These are phyloP conservation scores for Sinhomidia bicolor DNA, from an alignment of 2,888 invertebrate genomes.

Conservation along the genomic window DNA sequence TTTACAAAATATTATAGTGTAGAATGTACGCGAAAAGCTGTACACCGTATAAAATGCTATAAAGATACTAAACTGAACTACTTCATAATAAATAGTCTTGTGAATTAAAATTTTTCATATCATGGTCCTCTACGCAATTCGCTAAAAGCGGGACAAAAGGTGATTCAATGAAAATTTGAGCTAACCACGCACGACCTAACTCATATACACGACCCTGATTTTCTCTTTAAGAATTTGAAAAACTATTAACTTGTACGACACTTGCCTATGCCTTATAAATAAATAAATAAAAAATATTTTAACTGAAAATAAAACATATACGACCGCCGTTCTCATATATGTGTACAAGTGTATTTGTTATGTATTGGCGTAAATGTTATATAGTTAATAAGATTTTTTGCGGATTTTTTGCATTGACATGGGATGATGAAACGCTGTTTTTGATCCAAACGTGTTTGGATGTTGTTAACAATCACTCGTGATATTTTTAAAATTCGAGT, in stretches of 20 bases:
- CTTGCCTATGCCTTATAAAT: slow-evolving; percentile 40
- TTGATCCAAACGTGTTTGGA: too few relatives aligned
- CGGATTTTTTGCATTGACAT: too few relatives aligned
- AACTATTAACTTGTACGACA: slow-evolving; percentile 29
- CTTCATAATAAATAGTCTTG: slow-evolving; percentile 20
- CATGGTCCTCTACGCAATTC: slow-evolving; percentile 38
- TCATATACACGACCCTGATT: slow-evolving; percentile 41
- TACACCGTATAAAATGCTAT: neutral
- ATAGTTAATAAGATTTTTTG: too few relatives aligned
- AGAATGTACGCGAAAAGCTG: too few relatives aligned
- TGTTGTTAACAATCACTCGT: too few relatives aligned
- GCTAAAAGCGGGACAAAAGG: neutral
- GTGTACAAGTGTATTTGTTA: too few relatives aligned
- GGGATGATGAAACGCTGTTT: too few relatives aligned
- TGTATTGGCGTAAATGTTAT: too few relatives aligned
- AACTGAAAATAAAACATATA: neutral
- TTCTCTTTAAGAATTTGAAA: slow-evolving; percentile 15
- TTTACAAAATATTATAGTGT: too few relatives aligned
- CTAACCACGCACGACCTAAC: slow-evolving; percentile 72
- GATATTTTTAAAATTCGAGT: neutral
- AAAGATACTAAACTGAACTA: neutral
- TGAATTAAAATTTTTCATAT: slow-evolving; percentile 52
- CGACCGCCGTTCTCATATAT: too few relatives aligned
- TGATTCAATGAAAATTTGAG: slow-evolving; percentile 60
- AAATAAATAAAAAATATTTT: neutral